Evolutionary conservation across 2,888 invertebrate species (phyloP).

Genomic region (Buathra laborator): DNA sequence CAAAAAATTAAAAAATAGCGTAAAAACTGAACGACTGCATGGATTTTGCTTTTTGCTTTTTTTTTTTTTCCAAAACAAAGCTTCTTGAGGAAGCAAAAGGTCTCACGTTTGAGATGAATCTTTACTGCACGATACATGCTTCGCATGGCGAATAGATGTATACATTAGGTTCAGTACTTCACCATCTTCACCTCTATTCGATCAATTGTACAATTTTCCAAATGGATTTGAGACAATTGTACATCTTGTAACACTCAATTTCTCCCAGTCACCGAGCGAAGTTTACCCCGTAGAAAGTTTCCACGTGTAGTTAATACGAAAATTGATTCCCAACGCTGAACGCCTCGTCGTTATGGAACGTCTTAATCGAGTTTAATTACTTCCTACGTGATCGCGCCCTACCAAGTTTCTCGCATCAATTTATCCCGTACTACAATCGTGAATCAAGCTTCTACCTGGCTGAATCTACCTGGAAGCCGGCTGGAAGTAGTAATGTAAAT

Average conservation of each 20-base stretch:
- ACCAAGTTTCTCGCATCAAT: constrained; percentile 7
- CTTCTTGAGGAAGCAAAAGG: background rate
- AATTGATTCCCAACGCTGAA: constrained; percentile 12
- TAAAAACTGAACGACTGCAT: too few relatives aligned
- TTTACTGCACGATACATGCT: background rate
- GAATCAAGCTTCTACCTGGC: background rate
- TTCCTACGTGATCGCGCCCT: background rate
- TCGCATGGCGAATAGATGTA: background rate
- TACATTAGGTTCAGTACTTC: background rate
- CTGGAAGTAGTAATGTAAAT: constrained; percentile 1
- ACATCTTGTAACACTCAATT: background rate
- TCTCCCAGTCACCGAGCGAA: background rate
- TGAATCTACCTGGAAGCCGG: background rate
- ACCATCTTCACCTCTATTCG: background rate
- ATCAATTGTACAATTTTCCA: background rate
- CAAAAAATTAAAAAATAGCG: too few relatives aligned
- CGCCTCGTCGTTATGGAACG: background rate
- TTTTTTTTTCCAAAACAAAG: background rate
- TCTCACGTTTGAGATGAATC: background rate
- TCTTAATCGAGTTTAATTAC: constrained; percentile 14
- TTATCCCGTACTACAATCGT: constrained; percentile 2
- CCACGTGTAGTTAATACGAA: constrained; percentile 23
- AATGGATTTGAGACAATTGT: background rate
- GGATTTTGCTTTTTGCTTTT: too few relatives aligned
- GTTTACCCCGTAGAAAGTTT: background rate